phyloP scores from a whole-genome alignment of 1,140 invertebrate genomes.

The Adelges cooleyi region DNA sequence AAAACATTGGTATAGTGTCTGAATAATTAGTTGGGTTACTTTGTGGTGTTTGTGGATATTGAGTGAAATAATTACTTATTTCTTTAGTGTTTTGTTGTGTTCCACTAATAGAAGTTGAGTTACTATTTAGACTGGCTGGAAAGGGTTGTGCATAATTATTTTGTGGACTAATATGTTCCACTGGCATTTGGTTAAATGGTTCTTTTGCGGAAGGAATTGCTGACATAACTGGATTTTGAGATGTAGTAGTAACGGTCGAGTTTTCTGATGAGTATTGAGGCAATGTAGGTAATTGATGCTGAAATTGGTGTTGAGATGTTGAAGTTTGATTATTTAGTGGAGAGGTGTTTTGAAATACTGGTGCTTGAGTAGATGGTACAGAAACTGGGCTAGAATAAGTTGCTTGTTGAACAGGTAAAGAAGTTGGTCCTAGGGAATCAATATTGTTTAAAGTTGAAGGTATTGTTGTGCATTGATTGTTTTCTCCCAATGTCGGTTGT shows the following conservation, averaged over 20 bases:
- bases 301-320: neutral
- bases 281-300: neutral
- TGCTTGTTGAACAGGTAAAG: neutral
- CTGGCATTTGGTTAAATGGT: neutral
- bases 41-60: neutral
- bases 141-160: neutral
- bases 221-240: neutral
- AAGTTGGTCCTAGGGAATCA: neutral
- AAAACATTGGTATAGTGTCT: slow-evolving; percentile 19
- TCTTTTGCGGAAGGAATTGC: neutral
- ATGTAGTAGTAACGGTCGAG: neutral
- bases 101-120: neutral
- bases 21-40: neutral
- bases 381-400: neutral
- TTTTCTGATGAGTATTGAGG: neutral
- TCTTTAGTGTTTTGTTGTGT: neutral
- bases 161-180: neutral
- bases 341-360: neutral
- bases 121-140: neutral
- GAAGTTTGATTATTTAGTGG: neutral
- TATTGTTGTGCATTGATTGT: neutral
- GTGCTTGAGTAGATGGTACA: neutral
- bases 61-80: slow-evolving; percentile 17
- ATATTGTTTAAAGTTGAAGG: neutral
- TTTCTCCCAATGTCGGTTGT: neutral